phyloP scores from a whole-genome alignment of 2,888 invertebrate genomes.

The Colletes collaris region DNA sequence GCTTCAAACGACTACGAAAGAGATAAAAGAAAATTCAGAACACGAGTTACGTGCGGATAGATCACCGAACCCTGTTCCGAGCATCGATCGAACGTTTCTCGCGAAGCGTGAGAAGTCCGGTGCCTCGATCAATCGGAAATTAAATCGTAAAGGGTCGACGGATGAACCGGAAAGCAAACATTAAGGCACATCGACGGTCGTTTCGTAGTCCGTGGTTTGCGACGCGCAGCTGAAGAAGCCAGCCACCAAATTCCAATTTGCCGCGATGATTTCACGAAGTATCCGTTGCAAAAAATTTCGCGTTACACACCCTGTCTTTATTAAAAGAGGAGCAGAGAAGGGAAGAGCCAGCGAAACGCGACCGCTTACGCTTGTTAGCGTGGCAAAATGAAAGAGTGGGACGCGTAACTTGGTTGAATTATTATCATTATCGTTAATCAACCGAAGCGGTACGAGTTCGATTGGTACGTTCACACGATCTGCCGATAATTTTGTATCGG shows the following conservation, averaged over 20 bases:
- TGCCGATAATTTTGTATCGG: constrained; percentile 68
- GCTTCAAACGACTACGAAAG: neutral
- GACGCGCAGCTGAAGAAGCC: no score
- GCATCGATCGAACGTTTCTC: no score
- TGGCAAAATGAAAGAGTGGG: constrained; percentile 17
- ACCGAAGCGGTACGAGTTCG: constrained; percentile 34
- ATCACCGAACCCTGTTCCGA: no score
- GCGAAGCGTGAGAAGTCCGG: no score
- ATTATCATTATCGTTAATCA: constrained; percentile 68
- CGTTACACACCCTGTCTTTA: neutral
- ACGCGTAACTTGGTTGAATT: constrained; percentile 62
- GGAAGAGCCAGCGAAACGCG: neutral
- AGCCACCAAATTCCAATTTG: constrained; percentile 16
- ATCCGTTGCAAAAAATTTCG: neutral
- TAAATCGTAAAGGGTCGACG: no score
- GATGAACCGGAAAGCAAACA: neutral
- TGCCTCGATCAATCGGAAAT: no score
- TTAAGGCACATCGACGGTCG: neutral
- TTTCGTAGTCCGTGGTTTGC: neutral
- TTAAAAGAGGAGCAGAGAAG: constrained; percentile 18
- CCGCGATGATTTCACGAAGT: constrained; percentile 19
- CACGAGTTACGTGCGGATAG: no score
- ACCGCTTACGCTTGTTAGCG: constrained; percentile 30
- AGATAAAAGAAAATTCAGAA: no score
- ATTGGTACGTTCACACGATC: constrained; percentile 63